Conservation (phyloP, 1,140 invertebrate species). For the Melitaea cinxia region DNA sequence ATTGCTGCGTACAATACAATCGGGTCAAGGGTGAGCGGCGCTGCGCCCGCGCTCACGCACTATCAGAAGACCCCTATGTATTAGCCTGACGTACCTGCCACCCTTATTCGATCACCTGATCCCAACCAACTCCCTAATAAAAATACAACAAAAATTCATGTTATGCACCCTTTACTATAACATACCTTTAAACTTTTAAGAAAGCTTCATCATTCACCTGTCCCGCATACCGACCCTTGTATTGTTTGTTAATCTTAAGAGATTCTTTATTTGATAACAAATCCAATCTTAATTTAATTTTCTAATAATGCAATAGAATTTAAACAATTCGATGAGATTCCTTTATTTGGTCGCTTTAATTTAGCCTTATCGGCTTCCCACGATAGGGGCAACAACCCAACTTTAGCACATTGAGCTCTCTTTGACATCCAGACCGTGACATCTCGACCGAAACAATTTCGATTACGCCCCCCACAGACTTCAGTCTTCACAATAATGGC, state of each 20-base stretch:
- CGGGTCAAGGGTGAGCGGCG: constrained; percentile 73
- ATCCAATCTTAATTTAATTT: constrained; percentile 25
- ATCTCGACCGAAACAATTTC: constrained; percentile 61
- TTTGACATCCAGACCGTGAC: constrained; percentile 53
- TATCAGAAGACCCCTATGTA: constrained; percentile 42
- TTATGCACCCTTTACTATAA: constrained; percentile 62
- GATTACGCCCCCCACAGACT: constrained; percentile 62
- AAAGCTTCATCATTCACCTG: constrained; percentile 68
- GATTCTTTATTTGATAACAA: constrained; percentile 38
- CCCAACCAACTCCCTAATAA: constrained; percentile 40
- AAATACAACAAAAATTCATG: constrained; percentile 47
- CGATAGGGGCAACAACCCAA: constrained; percentile 55
- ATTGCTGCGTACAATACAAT: constrained; percentile 79
- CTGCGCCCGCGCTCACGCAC: constrained; percentile 50
- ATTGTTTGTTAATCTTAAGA: constrained; percentile 52
- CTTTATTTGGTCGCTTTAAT: constrained; percentile 31
- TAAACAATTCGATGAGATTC: constrained; percentile 23
- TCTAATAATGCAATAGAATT: constrained; percentile 25
- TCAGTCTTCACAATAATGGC: constrained; percentile 59
- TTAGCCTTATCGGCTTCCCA: constrained; percentile 44
- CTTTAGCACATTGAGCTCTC: constrained; percentile 57
- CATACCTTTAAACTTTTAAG: constrained; percentile 54
- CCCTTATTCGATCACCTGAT: constrained; percentile 68
- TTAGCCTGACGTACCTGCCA: constrained; percentile 55
- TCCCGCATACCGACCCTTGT: constrained; percentile 49